phyloP scores from a whole-genome alignment of 2,888 invertebrate genomes.

The Eutolmus rufibarbis region DNA sequence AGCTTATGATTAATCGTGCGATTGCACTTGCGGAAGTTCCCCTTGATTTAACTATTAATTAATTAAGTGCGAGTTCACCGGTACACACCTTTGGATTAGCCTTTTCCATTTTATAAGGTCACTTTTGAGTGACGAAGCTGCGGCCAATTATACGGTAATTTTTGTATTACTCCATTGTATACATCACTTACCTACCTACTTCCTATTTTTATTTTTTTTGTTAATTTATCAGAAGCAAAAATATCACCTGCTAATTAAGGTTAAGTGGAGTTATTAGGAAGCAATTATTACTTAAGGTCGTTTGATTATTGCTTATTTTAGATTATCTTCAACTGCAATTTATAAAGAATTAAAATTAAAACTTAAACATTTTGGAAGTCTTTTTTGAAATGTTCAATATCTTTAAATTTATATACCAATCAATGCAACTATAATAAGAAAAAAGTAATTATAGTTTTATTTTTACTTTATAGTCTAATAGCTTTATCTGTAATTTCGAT shows the following conservation, averaged over 20 bases:
- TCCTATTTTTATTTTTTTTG: background rate
- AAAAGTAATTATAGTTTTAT: no score
- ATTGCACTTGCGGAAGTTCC: slow-evolving; percentile 1
- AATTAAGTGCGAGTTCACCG: background rate
- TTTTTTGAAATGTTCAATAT: no score
- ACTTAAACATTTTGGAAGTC: no score
- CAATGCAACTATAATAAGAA: no score
- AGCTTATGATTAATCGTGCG: background rate
- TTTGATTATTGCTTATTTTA: background rate
- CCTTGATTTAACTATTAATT: background rate
- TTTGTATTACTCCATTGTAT: background rate
- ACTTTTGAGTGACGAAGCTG: background rate
- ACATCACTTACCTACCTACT: background rate
- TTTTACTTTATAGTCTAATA: no score
- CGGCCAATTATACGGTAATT: background rate
- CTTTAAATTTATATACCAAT: no score
- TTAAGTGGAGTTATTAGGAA: background rate
- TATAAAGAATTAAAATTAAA: no score
- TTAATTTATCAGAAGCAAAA: background rate
- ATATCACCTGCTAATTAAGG: background rate
- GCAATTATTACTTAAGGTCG: background rate
- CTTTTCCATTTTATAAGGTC: background rate
- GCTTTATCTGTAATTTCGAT: no score
- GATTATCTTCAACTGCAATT: background rate
- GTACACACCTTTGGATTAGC: background rate